Evolutionary conservation across 2,888 invertebrate genomes (phyloP).

Genomic region (Coronaproctus castanopsis): DNA sequence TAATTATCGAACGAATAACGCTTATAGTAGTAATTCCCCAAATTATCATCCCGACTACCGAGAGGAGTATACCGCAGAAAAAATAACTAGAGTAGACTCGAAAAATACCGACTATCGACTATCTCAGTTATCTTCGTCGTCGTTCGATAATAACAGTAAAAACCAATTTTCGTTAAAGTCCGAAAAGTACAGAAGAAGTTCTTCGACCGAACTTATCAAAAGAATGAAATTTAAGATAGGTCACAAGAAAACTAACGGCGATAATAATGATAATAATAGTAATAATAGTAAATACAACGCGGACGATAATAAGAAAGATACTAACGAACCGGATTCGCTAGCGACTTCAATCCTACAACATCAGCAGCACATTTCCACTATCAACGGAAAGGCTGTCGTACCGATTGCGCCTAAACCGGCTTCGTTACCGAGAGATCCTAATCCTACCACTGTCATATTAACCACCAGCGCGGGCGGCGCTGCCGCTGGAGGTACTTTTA

Average conservation of each 20-base stretch:
- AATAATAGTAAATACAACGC: background rate
- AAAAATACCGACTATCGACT: background rate
- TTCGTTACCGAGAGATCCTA: constrained; percentile 17
- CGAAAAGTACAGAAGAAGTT: background rate
- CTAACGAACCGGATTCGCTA: background rate
- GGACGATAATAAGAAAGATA: background rate
- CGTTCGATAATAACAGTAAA: background rate
- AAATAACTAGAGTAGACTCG: background rate
- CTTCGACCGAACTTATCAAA: background rate
- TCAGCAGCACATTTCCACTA: background rate
- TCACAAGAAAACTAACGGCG: no score
- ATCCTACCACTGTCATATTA: constrained; percentile 19
- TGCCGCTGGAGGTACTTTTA: constrained; percentile 18
- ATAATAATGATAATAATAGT: background rate
- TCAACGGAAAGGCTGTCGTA: constrained; percentile 10
- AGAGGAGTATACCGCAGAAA: background rate
- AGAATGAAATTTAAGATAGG: background rate
- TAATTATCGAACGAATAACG: constrained; percentile 1
- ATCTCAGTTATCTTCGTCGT: background rate
- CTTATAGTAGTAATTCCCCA: background rate
- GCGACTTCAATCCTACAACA: background rate
- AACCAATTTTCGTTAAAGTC: background rate
- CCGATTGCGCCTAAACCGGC: constrained; percentile 23
- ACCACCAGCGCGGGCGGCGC: no score
- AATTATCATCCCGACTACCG: background rate